phyloP scores from a whole-genome alignment of 23 tunicate genomes.

The Oikopleura dioica region DNA sequence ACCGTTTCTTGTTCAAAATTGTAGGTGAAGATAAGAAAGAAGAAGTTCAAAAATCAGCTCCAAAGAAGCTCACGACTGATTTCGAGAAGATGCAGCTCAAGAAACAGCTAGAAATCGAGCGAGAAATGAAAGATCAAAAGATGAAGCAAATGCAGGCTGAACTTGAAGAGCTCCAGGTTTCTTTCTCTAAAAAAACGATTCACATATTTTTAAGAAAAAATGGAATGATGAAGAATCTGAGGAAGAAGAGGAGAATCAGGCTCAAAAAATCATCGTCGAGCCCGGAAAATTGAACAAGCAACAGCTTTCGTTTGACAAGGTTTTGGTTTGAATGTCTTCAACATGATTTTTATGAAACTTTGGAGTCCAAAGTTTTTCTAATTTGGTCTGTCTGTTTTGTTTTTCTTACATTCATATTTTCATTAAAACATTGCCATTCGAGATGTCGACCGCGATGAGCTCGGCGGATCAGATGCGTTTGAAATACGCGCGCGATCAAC shows the following conservation, averaged over 20 bases:
- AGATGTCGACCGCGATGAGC: background rate
- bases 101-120: background rate
- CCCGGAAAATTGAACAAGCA: background rate
- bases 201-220: background rate
- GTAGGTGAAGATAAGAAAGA: too few relatives aligned
- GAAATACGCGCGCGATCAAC: background rate
- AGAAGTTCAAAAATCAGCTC: too few relatives aligned
- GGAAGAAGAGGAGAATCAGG: background rate
- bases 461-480: background rate
- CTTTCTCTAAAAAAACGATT: background rate
- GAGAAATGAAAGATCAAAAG: background rate
- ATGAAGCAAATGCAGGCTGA: background rate
- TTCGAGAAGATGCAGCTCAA: background rate
- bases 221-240: constrained; percentile 5
- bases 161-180: constrained; percentile 7
- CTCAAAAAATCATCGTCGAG: background rate
- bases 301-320: constrained; percentile 7
- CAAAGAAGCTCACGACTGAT: background rate
- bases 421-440: background rate
- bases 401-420: background rate
- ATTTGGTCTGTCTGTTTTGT: background rate
- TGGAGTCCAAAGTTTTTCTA: background rate
- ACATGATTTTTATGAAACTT: too few relatives aligned
- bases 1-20: too few relatives aligned
- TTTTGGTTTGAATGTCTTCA: too few relatives aligned